A percentile compares a stretch with the other conserved stretches of the same genome.
phyloP scores from a whole-genome alignment of 2,113 vertebrate genomes.

The Leucosticte australis region DNA sequence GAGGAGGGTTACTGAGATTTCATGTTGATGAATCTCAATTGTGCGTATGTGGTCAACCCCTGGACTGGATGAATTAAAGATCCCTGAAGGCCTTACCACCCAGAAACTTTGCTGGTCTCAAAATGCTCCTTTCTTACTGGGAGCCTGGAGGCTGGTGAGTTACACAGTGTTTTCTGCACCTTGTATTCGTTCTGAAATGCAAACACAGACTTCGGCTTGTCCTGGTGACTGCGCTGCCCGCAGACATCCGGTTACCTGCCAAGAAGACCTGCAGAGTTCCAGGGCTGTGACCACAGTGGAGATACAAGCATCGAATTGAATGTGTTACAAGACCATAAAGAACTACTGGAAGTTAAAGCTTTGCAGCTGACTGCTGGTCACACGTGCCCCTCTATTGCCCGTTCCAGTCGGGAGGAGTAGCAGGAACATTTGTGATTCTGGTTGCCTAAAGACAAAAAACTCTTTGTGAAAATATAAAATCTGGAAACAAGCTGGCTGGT shows the following conservation, averaged over 20 bases:
- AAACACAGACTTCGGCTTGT: neutral
- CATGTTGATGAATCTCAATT: neutral
- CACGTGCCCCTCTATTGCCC: neutral
- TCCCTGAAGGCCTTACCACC: neutral
- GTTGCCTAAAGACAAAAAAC: conserved; percentile 22
- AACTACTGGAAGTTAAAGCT: neutral
- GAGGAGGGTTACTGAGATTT: neutral
- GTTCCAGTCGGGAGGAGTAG: neutral
- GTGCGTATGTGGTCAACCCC: neutral
- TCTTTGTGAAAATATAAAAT: conserved; percentile 42
- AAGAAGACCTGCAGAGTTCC: neutral
- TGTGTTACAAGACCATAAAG: neutral
- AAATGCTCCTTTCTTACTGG: neutral
- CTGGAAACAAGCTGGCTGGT: conserved; percentile 14
- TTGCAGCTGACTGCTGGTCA: neutral
- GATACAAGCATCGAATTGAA: neutral
- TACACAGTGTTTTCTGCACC: neutral
- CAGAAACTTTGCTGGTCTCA: neutral
- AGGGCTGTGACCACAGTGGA: neutral
- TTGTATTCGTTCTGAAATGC: neutral
- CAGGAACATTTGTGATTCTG: neutral
- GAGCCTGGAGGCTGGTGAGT: neutral
- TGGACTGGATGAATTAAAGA: neutral
- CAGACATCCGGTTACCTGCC: neutral
- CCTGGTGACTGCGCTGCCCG: neutral